phyloP scores from a whole-genome alignment of 2,888 invertebrate species.

The Spatulosminthurus flaviceps region DNA sequence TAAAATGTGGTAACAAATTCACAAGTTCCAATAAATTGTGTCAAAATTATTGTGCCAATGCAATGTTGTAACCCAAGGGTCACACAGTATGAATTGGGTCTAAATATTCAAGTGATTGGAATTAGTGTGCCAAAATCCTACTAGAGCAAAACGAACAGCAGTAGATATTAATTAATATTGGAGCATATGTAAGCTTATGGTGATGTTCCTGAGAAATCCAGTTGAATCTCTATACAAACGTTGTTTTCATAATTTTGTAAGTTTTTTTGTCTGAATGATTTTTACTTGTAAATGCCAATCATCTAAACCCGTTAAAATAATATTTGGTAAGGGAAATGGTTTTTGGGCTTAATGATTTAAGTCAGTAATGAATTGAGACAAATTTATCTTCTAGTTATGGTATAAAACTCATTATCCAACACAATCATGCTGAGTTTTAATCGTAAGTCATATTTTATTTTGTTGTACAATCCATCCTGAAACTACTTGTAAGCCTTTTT shows the following conservation, averaged over 20 bases:
- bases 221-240: too few relatives aligned
- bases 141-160: too few relatives aligned
- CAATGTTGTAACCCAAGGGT: background rate
- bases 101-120: background rate
- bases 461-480: slow-evolving; percentile 5
- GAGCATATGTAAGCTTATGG: too few relatives aligned
- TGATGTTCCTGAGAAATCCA: too few relatives aligned
- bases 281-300: too few relatives aligned
- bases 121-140: background rate
- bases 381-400: background rate
- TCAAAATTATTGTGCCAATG: background rate
- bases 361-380: background rate
- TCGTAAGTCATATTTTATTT: slow-evolving; percentile 25
- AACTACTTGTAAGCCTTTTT: background rate
- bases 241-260: too few relatives aligned
- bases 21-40: background rate
- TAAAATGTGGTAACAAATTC: background rate
- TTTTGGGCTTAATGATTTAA: background rate
- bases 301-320: too few relatives aligned
- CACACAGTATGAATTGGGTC: background rate
- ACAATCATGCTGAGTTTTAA: slow-evolving; percentile 33
- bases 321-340: too few relatives aligned
- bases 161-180: too few relatives aligned
- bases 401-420: background rate
- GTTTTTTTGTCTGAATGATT: too few relatives aligned